Evolutionary conservation across 2,797 vertebrate species (phyloP).

Genomic region (Hippocampus kuda): DNA sequence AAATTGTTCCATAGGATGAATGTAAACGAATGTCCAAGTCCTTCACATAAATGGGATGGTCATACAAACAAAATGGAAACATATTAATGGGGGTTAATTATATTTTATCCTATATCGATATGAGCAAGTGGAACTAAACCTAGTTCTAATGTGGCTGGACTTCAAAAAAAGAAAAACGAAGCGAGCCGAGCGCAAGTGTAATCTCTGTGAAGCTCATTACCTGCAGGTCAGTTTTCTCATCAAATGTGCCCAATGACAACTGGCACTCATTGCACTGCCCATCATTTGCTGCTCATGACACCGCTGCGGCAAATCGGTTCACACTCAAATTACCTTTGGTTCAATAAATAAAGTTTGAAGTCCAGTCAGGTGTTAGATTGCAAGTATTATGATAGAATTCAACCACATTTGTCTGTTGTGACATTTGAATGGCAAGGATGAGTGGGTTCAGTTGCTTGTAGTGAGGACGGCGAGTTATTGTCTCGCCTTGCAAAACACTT

Average conservation of each 20-base stretch:
- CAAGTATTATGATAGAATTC: not conserved
- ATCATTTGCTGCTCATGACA: slow-evolving; percentile 1
- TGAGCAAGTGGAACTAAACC: not conserved
- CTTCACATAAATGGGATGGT: not conserved
- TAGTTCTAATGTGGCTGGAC: not conserved
- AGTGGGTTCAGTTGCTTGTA: not conserved
- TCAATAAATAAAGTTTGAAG: slow-evolving; percentile 3
- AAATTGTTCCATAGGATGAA: not conserved
- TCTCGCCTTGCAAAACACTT: not conserved
- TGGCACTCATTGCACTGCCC: not conserved
- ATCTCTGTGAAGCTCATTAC: slow-evolving; percentile 4
- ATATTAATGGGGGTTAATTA: not conserved
- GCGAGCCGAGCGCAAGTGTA: not conserved
- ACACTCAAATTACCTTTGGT: slow-evolving; percentile 2
- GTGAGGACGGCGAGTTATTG: not conserved
- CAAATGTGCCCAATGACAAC: slow-evolving; percentile 2
- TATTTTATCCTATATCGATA: not conserved
- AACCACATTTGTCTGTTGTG: not conserved
- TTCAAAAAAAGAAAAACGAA: not conserved
- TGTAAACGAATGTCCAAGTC: not conserved
- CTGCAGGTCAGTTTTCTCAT: slow-evolving; percentile 6
- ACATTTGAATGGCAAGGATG: not conserved
- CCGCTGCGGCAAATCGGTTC: not conserved
- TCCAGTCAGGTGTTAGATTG: slow-evolving; percentile 5
- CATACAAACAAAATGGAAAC: not conserved